Conservation (phyloP, 2,113 vertebrate species). For the Scalopus aquaticus region DNA sequence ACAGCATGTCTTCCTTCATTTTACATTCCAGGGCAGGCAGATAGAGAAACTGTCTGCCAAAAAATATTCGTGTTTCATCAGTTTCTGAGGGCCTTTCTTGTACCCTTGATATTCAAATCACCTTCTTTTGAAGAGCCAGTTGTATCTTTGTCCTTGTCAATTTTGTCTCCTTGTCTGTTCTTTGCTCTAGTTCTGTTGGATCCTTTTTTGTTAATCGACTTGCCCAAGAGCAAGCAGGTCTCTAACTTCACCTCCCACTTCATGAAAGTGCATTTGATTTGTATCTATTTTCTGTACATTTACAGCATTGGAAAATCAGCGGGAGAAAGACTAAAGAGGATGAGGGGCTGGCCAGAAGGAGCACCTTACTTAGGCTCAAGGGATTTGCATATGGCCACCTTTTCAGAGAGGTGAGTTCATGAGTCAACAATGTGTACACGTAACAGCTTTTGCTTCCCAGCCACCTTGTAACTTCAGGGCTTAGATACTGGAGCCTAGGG, state of each 20-base stretch:
- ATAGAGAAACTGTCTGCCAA: conserved; percentile 43
- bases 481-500: background rate
- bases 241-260: background rate
- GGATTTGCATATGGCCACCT: background rate
- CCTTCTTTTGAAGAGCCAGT: conserved; percentile 26
- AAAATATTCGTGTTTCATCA: conserved; percentile 30
- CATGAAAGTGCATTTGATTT: background rate
- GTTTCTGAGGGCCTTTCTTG: conserved; percentile 35
- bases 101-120: conserved; percentile 70
- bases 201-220: background rate
- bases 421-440: background rate
- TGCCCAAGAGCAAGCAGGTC: background rate
- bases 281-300: background rate
- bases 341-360: background rate
- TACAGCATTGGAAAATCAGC: background rate
- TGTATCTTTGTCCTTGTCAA: background rate
- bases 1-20: conserved; percentile 17
- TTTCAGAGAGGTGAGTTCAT: background rate
- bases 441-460: background rate
- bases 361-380: background rate
- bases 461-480: background rate
- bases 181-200: background rate
- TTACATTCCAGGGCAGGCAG: conserved; percentile 52
- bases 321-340: background rate
- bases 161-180: background rate